These are phyloP conservation scores for Siderastrea siderea DNA, from an alignment of 92 coral and sea anemone species.

Conservation along the genomic window DNA sequence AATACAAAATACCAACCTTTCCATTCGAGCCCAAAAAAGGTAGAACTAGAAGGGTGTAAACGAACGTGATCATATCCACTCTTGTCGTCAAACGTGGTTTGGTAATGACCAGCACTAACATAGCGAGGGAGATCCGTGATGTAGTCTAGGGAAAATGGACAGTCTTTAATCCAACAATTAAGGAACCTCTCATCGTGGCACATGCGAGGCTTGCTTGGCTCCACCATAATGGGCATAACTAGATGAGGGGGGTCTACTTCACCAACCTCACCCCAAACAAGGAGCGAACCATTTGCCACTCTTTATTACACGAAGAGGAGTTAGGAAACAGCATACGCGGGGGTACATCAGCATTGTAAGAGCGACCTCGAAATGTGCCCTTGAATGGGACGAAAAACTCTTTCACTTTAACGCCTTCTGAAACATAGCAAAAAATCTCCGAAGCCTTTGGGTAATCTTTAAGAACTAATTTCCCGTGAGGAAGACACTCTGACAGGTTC, in stretches of 20 bases:
- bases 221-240: not conserved
- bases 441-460: no score
- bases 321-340: no score
- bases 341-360: no score
- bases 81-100: slow-evolving; percentile 29
- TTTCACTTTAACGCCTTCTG: no score
- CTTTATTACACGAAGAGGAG: not conserved
- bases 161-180: slow-evolving; percentile 5
- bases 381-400: no score
- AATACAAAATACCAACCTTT: slow-evolving; percentile 60
- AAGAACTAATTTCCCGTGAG: no score
- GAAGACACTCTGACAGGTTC: no score
- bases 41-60: slow-evolving; percentile 40
- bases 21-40: slow-evolving; percentile 68
- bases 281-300: not conserved
- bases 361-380: no score
- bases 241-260: not conserved
- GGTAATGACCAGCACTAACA: not conserved
- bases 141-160: not conserved
- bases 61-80: slow-evolving; percentile 67
- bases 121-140: not conserved
- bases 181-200: not conserved
- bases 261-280: not conserved
- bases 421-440: no score
- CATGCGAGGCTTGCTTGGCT: not conserved